Evolutionary conservation across 2,888 invertebrate species (phyloP).

Genomic region (Nyleta sp.): DNA sequence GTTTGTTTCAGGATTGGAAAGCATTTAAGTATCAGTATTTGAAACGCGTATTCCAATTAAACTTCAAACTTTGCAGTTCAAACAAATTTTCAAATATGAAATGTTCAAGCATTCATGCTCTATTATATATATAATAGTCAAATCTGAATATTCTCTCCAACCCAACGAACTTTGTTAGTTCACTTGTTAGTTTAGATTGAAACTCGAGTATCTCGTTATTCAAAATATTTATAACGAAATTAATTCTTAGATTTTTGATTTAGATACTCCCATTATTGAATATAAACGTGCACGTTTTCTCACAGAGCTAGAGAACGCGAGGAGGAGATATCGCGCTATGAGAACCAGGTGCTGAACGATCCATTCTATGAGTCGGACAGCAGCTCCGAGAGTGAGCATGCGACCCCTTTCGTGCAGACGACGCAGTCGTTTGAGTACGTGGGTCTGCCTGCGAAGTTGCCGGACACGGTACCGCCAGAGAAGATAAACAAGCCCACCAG

Average conservation of each 20-base stretch:
- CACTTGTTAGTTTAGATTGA: too few species aligned
- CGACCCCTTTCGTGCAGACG: slow-evolving; percentile 69
- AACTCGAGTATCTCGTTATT: slow-evolving; percentile 2
- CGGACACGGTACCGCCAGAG: slow-evolving; percentile 37
- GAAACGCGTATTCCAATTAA: too few species aligned
- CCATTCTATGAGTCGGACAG: slow-evolving; percentile 78
- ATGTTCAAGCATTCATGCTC: too few species aligned
- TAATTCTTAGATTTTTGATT: background rate
- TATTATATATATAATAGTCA: too few species aligned
- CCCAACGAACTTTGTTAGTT: too few species aligned
- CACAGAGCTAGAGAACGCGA: slow-evolving; percentile 61
- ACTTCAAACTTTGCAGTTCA: too few species aligned
- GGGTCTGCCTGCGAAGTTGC: slow-evolving; percentile 59
- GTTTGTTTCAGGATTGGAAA: too few species aligned
- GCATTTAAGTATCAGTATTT: too few species aligned
- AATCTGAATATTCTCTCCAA: slow-evolving; percentile 26
- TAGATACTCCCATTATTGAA: slow-evolving; percentile 10
- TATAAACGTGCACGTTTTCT: slow-evolving; percentile 9
- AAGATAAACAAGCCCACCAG: slow-evolving; percentile 75
- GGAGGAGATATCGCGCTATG: slow-evolving; percentile 75
- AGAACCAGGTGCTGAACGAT: slow-evolving; percentile 76
- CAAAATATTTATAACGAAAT: too few species aligned
- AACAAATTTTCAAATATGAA: too few species aligned
- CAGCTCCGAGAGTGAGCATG: slow-evolving; percentile 68
- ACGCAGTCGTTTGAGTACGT: slow-evolving; percentile 75